A percentile compares a stretch with the other conserved stretches of the same genome.
These are phyloP conservation scores for Drosophila mettleri DNA, from an alignment of 2,888 invertebrate genomes.

Conservation along the genomic window DNA sequence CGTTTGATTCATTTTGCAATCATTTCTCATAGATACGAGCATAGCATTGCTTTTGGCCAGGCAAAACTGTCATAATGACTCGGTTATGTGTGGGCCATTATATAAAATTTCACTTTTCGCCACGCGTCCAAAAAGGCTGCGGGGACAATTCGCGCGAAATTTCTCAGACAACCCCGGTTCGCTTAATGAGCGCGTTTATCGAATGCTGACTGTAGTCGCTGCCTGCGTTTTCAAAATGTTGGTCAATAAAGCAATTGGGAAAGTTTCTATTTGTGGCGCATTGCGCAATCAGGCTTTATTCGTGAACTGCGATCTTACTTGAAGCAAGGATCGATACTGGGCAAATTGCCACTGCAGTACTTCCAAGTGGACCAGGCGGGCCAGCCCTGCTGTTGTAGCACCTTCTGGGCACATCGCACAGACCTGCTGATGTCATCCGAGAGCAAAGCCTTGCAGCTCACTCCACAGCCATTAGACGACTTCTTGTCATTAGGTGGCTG, in stretches of 20 bases:
- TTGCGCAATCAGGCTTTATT: slow-evolving; percentile 37
- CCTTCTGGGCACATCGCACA: slow-evolving; percentile 68
- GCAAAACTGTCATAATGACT: slow-evolving; percentile 77
- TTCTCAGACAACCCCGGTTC: slow-evolving; percentile 12
- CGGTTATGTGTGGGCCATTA: slow-evolving; percentile 72
- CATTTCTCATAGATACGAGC: slow-evolving; percentile 64
- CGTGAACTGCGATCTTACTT: slow-evolving; percentile 2
- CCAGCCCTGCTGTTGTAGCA: slow-evolving; percentile 71
- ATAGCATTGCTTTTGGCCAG: slow-evolving; percentile 49
- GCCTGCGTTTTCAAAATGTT: slow-evolving; percentile 33
- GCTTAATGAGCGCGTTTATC: slow-evolving; percentile 49
- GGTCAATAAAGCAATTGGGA: slow-evolving; percentile 46
- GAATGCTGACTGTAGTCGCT: slow-evolving; percentile 26
- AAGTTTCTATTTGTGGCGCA: slow-evolving; percentile 28
- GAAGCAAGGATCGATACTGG: slow-evolving; percentile 66
- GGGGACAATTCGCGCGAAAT: slow-evolving; percentile 56
- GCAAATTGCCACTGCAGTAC: slow-evolving; percentile 60
- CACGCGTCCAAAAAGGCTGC: slow-evolving; percentile 55
- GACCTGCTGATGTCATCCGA: slow-evolving; percentile 68
- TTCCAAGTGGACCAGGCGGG: slow-evolving; percentile 76
- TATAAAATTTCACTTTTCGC: slow-evolving; percentile 79
- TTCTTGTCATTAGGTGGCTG: slow-evolving; percentile 46
- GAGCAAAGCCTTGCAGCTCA: slow-evolving; percentile 64
- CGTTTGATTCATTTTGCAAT: slow-evolving; percentile 58
- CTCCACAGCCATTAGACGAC: slow-evolving; percentile 69